These are phyloP conservation scores for Pluvianellus socialis DNA, from an alignment of 2,113 vertebrate species.

Conservation along the genomic window DNA sequence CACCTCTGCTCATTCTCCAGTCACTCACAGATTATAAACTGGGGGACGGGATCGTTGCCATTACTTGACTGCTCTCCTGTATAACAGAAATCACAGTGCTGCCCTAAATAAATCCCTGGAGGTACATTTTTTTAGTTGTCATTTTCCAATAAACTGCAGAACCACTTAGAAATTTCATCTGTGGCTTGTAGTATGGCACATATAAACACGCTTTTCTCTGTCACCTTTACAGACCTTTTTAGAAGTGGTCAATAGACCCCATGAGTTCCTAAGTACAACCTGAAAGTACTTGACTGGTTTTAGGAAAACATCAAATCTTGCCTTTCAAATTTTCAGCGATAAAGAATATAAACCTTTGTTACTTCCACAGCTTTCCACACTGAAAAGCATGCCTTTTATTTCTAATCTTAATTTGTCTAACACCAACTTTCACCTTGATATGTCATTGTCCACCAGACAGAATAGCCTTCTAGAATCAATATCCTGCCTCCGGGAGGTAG, in stretches of 20 bases:
- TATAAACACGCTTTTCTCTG: neutral
- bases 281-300: neutral
- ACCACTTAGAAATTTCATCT: neutral
- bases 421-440: neutral
- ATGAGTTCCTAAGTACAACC: neutral
- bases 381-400: neutral
- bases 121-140: neutral
- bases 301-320: neutral
- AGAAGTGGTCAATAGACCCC: neutral
- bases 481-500: neutral
- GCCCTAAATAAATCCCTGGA: neutral
- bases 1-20: neutral
- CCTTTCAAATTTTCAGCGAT: neutral
- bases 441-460: neutral
- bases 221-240: neutral
- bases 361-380: neutral
- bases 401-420: neutral
- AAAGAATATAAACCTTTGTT: neutral
- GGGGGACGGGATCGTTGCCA: neutral
- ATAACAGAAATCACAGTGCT: neutral
- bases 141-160: neutral
- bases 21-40: neutral
- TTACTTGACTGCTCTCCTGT: neutral
- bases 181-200: neutral
- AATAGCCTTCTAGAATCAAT: constrained; percentile 15